Conservation (phyloP, 2,797 vertebrate species). For the Tenualosa ilisha region DNA sequence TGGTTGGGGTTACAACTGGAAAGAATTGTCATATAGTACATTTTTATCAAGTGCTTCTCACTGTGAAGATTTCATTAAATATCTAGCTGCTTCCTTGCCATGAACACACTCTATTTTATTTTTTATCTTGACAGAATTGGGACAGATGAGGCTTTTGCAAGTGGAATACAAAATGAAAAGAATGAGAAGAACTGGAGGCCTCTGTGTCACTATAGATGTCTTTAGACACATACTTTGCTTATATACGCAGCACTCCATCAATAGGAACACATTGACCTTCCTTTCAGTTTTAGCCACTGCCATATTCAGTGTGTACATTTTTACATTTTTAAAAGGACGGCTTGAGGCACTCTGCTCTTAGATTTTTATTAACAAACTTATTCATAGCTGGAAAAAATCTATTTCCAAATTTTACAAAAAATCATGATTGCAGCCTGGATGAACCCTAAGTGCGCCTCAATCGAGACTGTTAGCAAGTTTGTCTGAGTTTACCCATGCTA, state of each 20-base stretch:
- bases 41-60: not conserved
- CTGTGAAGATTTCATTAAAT: not conserved
- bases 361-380: not conserved
- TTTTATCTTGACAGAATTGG: not conserved
- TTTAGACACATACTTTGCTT: not conserved
- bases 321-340: too few relatives aligned
- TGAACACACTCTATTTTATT: not conserved
- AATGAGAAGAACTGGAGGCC: not conserved
- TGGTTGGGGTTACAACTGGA: not conserved
- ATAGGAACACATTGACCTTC: not conserved
- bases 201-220: not conserved
- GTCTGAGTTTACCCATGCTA: too few relatives aligned
- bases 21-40: not conserved
- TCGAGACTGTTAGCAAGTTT: too few relatives aligned
- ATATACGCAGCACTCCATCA: not conserved
- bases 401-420: not conserved
- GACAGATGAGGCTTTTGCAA: not conserved
- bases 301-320: not conserved
- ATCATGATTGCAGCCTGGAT: too few relatives aligned
- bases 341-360: too few relatives aligned
- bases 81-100: not conserved
- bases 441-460: too few relatives aligned
- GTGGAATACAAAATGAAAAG: not conserved
- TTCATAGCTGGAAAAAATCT: not conserved
- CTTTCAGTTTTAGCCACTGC: not conserved